Evolutionary conservation across 1,140 invertebrate species (phyloP), one percentile per base, ranked within the genome.

Genomic region (Leptonema lineaticorne): DNA sequence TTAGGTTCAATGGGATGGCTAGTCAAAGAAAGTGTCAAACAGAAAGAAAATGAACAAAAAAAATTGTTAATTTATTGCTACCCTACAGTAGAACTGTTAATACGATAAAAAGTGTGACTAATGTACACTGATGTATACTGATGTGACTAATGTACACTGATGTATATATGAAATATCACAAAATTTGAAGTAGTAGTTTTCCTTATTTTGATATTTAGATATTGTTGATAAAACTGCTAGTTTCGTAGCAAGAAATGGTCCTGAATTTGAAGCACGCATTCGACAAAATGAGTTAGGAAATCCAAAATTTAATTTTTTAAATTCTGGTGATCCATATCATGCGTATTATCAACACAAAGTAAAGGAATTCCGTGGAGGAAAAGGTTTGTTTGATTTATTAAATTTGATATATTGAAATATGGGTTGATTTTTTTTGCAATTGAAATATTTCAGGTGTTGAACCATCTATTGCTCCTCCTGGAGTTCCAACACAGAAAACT

Each of bases 311-410:
- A 96, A 96, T 79, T 99, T 99, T 78, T 84, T 99, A n/a, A 97
- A 94, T 76, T 84, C 89, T 69, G 93, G 93, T 1, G 97, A 99
- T 83, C 97, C 98, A 0, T 99, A 99, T 77, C 93, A 99, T 89
- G 95, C 95, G 0, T 99, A 99, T 76, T 99, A 99, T 84, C 91
- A 97, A 74, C 93, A 98, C 77, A 99, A 98, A 83, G 96, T 99
- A 24, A 95, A 94, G 77, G 96, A 99, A 76, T 96, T 97, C 76
- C 88, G 89, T 69, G 95, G 97, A 77, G 94, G 94, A 33, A 94
- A 92, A 86, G 88, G 88, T 87, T 78, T 80, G 74, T 69, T 70
- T 66, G 37, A 33, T 29, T 3, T 9, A 20, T 50, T 22, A 22
- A 11, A 33, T 33, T 16, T 14, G 37, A 9, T 41, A 41, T 9